Base-by-base conservation (phyloP, 2,113 vertebrate genomes). In the Gymnobelideus leadbeateri region DNA sequence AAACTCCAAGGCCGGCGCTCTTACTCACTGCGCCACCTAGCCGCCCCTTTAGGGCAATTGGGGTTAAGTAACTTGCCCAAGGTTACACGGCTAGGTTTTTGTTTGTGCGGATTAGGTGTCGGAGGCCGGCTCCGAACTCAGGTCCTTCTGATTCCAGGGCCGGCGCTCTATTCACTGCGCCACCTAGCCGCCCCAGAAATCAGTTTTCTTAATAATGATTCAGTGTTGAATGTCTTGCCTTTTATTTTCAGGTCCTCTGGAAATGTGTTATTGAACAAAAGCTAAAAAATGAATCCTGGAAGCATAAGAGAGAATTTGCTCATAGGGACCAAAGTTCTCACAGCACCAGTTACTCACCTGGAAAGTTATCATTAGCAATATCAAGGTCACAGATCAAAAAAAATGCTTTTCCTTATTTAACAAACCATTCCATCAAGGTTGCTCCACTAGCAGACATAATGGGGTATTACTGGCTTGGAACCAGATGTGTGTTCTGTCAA, bases 251-350 rank as follows among this genome's bases (percentile, higher is more conserved):
- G 11, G 0, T 77, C 51, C 90, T 43, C 7, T 89, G 91, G 21
- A 91, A 92, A 26, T 4, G 84, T 23, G 43, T 9, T 10, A 14
- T 25, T 93, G 25, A 96, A 93, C 8, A 92, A 9, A 92, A 4
- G 94, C 49, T 53, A 8, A 28, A 53, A 91, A 49, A 49, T 11
- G 2, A 55, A 10, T 90, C 90, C 91, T 37, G 94, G 84, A 46
- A 47, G 14, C 12, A n/a, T 91, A 50, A 77, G 14, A n/a, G 19
- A 43, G 1, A 3, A 21, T 43, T 16, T 77, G 37, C n/a, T n/a
- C n/a, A 77, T 43, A 77, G 37, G 37, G 16, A 68, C 3, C 31
- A 37, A 21, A 94, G 46, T 96, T 93, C 92, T 96, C 19, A 90
- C 47, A 53, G 12, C 5, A 93, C 91, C 91, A 93, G 91, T 54